Conservation (phyloP, 2,113 vertebrate species). For the Turnix velox region DNA sequence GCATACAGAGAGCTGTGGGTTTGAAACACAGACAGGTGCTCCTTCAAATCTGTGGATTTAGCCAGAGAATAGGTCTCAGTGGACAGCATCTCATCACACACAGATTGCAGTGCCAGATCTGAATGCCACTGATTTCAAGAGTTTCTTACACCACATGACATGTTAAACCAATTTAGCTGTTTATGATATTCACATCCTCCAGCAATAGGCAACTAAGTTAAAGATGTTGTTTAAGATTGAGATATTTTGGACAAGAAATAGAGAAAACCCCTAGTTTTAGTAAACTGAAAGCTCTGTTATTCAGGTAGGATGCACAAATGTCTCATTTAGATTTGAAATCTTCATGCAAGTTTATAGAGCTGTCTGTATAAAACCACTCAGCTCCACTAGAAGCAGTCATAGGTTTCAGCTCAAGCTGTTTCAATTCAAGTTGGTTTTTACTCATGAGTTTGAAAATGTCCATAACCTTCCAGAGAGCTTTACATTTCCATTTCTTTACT, state of each 20-base stretch:
- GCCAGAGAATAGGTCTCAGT: background rate
- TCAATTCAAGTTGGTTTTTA: background rate
- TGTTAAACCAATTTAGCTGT: background rate
- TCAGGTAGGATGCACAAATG: background rate
- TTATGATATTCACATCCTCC: background rate
- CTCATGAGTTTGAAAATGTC: background rate
- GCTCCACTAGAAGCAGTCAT: background rate
- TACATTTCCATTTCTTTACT: conserved; percentile 10
- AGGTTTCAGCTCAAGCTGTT: background rate
- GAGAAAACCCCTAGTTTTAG: background rate
- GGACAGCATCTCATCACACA: background rate
- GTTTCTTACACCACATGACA: background rate
- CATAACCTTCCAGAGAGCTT: background rate
- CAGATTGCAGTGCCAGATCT: background rate
- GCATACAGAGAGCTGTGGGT: background rate
- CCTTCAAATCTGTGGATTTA: background rate
- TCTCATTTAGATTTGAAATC: background rate
- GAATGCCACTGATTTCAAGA: background rate
- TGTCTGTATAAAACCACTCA: background rate
- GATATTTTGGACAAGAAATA: background rate
- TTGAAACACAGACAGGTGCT: background rate
- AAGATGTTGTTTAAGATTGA: background rate
- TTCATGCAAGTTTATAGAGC: background rate
- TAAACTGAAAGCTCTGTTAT: background rate
- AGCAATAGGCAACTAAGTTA: background rate